Conservation (phyloP, 2,797 vertebrate species). For the Crotalus adamanteus region DNA sequence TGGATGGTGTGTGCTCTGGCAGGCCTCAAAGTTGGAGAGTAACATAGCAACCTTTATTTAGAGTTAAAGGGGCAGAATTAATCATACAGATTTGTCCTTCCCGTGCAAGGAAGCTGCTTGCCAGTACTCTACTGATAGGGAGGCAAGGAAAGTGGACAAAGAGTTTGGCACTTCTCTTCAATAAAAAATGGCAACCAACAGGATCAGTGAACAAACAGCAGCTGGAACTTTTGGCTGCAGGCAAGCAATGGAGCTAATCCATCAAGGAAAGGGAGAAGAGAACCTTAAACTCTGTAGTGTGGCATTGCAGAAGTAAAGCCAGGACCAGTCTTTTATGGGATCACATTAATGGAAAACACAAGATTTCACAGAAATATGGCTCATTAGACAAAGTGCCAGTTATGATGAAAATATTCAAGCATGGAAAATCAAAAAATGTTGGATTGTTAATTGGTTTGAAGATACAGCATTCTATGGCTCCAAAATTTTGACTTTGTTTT, state of each 20-base stretch:
- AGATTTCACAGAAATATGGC: background rate
- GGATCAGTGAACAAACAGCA: constrained; percentile 57
- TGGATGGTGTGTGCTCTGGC: constrained; percentile 64
- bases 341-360: background rate
- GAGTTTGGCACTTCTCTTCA: constrained; percentile 59
- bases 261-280: constrained; percentile 15
- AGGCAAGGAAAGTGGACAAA: constrained; percentile 59
- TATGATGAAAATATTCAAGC: background rate
- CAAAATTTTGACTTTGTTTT: background rate
- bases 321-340: background rate
- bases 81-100: constrained; percentile 65
- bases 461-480: background rate
- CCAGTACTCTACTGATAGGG: constrained; percentile 44
- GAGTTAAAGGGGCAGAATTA: constrained; percentile 66
- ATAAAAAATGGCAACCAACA: constrained; percentile 64
- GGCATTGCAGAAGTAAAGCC: background rate
- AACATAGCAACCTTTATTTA: constrained; percentile 69
- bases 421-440: background rate
- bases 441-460: background rate
- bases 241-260: constrained; percentile 14
- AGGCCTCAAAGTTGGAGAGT: constrained; percentile 56
- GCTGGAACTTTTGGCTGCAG: constrained; percentile 32
- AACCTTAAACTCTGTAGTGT: background rate
- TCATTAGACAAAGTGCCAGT: rapidly evolving
- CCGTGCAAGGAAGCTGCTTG: constrained; percentile 55